Base-by-base conservation (phyloP, 2,797 vertebrate genomes). In the Macropodus opercularis region DNA sequence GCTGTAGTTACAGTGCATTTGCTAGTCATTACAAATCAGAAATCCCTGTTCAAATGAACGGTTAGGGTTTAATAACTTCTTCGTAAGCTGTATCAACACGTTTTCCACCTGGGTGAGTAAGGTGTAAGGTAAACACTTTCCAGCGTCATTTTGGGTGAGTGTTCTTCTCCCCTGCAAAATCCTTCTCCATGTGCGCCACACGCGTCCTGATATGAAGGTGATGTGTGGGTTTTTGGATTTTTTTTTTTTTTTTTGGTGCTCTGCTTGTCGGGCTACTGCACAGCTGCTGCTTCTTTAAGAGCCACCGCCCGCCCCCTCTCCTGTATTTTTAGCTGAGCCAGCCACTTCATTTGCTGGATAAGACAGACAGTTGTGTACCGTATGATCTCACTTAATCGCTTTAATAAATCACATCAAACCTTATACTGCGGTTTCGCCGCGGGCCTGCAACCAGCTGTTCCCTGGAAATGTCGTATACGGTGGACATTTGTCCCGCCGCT, bases 321-420 rank as follows among this genome's bases (percentile, higher is more conserved):
- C 86, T 86, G 84, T 92, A 90, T 94, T 92, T 92, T 93, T 89
- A 92, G 92, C 90, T 88, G 90, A 92, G 81, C 87, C 85, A 92
- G 89, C 85, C 89, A 79, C 89, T 92, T 91, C 89, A 89, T 91
- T 89, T 84, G 81, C 77, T 82, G 85, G 88, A 79, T 79, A 77
- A 90, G 75, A 86, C 86, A 72, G 75, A 77, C 88, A 90, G 85
- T 77, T 85, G 87, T 88, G 88, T 55, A 55, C 83, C 81, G 82
- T 81, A 64, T 85, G 85, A 86, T 89, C 84, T 86, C 81, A 85
- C 75, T 84, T 77, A 58, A 82, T 85, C 80, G 73, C 72, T 79
- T 74, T 67, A 77, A 87, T 89, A 85, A 80, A 89, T 88, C 60
- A 85, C 81, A 84, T 80, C 76, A 73, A 76, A 86, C 72, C 63